Conservation (phyloP, 2,113 vertebrate genomes). For the Halichoeres trimaculatus region DNA sequence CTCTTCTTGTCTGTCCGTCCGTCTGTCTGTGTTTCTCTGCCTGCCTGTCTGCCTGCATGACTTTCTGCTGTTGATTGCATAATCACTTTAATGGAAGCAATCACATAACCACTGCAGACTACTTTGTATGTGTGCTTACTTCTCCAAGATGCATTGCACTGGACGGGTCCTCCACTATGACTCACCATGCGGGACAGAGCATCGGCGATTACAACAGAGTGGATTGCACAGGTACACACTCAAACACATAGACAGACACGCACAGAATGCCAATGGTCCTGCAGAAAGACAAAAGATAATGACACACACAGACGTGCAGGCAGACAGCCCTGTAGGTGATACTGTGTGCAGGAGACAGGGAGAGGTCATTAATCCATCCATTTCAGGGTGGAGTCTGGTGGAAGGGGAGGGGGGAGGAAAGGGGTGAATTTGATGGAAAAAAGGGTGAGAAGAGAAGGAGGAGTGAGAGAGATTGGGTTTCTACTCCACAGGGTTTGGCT, state of each 20-base stretch:
- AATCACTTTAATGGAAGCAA: constrained; percentile 75
- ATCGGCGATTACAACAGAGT: constrained; percentile 25
- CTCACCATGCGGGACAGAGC: constrained; percentile 46
- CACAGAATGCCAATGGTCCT: constrained; percentile 8
- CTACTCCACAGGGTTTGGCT: constrained; percentile 61
- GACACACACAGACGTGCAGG: constrained; percentile 1
- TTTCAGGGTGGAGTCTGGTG: constrained; percentile 59
- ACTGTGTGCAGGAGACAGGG: constrained; percentile 46
- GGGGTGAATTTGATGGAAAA: constrained; percentile 51
- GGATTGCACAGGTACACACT: constrained; percentile 15
- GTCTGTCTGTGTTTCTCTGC: constrained; percentile 6
- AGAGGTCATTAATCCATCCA: constrained; percentile 80
- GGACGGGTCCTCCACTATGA: constrained; percentile 49
- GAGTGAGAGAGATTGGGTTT: constrained; percentile 64
- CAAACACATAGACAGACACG: neutral
- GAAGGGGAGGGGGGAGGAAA: constrained; percentile 21
- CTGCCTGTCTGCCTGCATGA: constrained; percentile 26
- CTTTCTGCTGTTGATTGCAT: constrained; percentile 69
- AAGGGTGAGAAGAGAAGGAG: constrained; percentile 42
- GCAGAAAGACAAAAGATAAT: constrained; percentile 28
- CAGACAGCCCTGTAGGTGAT: constrained; percentile 34
- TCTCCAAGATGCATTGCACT: constrained; percentile 39
- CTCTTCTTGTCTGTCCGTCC: constrained; percentile 13
- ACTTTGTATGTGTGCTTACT: constrained; percentile 47
- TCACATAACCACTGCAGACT: constrained; percentile 71